Base-by-base conservation (phyloP, 2,797 vertebrate species). In the Oreonectes daqikongensis region DNA sequence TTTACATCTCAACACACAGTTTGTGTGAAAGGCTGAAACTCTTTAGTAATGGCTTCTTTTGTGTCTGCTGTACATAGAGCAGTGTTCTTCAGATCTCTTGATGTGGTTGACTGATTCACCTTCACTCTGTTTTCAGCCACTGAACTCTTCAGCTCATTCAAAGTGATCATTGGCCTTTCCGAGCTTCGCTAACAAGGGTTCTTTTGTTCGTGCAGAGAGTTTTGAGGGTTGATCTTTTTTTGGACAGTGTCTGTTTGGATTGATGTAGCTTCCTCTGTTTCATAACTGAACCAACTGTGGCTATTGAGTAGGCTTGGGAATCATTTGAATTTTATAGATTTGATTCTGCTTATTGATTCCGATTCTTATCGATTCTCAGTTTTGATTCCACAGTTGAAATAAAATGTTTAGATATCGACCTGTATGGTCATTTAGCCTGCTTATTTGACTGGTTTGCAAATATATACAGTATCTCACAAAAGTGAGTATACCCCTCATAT, bases 141-240 rank as follows among this genome's bases (percentile, higher is more conserved):
- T 66, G 32, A 74, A 64, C 70, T 60, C 70, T 32, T 17, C 20
- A 75, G 30, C 53, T 76, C 65, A 65, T 76, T 26, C 53, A 68
- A n/a, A 20, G 26, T 68, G n/a, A 50, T 46, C 22, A 18, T 2
- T 46, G 64, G 64, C 40, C 38, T 46, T 57, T 64, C 46, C 28
- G 38, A 48, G 72, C 26, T 74, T 22, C 18, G 1, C 30, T 40
- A 74, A 53, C 60, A 74, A 53, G 46, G 35, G 9, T 24, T 65
- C 46, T n/a, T 38, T 65, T 65, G 46, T 65, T 52, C 26, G 17
- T 40, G 60, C 22, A 4, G 69, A 71, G 53, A 14, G 55, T 28
- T 64, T 40, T 24, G n/a, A 40, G 61, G 32, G 32, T 42, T 74
- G 69, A 15, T 72, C 40, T 48, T 60, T 60, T 70, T 42, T 48